These are phyloP conservation scores for Malthinus flaveolus DNA, from an alignment of 2,888 invertebrate species.

Conservation along the genomic window DNA sequence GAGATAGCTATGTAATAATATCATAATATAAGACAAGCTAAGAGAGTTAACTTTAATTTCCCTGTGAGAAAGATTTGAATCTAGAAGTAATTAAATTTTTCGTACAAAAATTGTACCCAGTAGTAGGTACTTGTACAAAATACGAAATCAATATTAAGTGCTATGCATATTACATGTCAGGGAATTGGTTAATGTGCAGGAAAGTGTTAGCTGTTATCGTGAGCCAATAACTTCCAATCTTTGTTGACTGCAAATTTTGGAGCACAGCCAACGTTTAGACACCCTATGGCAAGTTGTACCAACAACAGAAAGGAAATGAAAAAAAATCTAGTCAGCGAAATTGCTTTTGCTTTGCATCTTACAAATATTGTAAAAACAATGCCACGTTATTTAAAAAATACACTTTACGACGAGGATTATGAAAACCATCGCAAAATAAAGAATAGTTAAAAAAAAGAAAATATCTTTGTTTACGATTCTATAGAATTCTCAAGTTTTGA, in stretches of 20 bases:
- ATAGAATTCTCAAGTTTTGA: too few relatives aligned
- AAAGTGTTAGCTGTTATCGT: conserved; percentile 22
- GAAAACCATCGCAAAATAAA: neutral
- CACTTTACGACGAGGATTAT: too few relatives aligned
- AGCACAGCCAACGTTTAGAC: conserved; percentile 16
- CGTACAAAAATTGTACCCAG: neutral
- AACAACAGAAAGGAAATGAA: conserved; percentile 7
- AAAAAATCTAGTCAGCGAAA: conserved; percentile 5
- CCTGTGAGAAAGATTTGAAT: too few relatives aligned
- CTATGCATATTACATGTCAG: conserved; percentile 14
- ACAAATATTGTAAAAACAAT: conserved; percentile 5
- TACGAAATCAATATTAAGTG: conserved; percentile 10
- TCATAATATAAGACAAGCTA: too few relatives aligned
- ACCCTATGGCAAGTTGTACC: conserved; percentile 7
- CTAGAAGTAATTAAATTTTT: neutral
- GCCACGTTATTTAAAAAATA: neutral
- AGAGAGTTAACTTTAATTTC: too few relatives aligned
- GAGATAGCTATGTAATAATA: too few relatives aligned
- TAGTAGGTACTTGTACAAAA: neutral
- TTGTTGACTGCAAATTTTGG: conserved; percentile 17
- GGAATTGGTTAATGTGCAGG: conserved; percentile 26
- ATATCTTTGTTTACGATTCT: too few relatives aligned
- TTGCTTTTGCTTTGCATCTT: conserved; percentile 7
- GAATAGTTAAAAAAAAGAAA: neutral
- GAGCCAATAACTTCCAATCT: conserved; percentile 9